These are phyloP conservation scores for Chironomus tepperi DNA, from an alignment of 1,140 invertebrate genomes.

Conservation along the genomic window DNA sequence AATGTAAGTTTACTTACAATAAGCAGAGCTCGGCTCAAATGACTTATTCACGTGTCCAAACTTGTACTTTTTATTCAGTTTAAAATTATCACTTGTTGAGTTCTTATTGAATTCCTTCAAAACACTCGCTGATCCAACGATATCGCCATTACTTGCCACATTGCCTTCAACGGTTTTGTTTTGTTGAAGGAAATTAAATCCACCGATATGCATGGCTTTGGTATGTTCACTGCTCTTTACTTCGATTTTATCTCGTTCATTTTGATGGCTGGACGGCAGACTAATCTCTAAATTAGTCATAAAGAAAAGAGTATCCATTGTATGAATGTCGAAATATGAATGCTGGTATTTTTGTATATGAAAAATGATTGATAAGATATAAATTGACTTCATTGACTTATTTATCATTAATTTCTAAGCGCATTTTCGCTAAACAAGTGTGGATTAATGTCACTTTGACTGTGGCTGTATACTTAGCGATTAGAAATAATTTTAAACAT, in stretches of 20 bases:
- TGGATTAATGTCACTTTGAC: not conserved
- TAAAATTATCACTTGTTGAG: not conserved
- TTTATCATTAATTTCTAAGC: not conserved
- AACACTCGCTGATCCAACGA: not conserved
- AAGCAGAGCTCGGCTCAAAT: not conserved
- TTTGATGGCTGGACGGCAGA: not conserved
- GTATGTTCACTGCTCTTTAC: not conserved
- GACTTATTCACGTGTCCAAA: not conserved
- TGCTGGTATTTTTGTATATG: not conserved
- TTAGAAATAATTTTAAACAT: no score
- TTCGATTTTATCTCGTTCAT: not conserved
- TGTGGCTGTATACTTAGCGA: no score
- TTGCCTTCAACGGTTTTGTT: not conserved
- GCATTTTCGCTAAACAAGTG: not conserved
- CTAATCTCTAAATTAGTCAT: not conserved
- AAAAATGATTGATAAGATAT: not conserved
- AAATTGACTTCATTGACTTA: not conserved
- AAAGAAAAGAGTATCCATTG: not conserved
- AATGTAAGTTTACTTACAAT: not conserved
- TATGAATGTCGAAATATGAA: not conserved
- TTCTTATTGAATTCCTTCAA: not conserved
- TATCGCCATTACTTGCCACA: not conserved
- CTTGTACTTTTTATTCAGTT: not conserved
- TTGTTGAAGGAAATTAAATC: slow-evolving; percentile 18
- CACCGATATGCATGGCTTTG: not conserved